Conservation (phyloP, 2,888 invertebrate genomes). For the Capitulum mitella region DNA sequence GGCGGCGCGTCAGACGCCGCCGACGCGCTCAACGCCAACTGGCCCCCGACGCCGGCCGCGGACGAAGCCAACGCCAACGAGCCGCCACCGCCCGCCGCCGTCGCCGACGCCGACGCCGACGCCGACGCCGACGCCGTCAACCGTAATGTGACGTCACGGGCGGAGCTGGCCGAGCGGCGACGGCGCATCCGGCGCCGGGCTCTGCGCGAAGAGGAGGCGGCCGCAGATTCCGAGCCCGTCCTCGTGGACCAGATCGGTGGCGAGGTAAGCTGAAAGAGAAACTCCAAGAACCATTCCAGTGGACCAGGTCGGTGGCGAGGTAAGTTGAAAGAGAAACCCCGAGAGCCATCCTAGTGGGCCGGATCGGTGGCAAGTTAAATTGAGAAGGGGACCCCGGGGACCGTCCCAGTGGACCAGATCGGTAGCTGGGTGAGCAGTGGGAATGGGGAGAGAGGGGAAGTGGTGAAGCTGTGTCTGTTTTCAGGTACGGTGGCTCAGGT, state of each 20-base stretch:
- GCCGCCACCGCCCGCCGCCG: not conserved
- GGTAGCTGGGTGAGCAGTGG: no score
- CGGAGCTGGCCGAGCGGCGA: not conserved
- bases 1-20: no score
- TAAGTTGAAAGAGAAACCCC: no score
- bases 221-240: not conserved
- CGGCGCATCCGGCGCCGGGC: not conserved
- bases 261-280: not conserved
- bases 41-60: not conserved
- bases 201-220: not conserved
- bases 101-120: not conserved
- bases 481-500: no score
- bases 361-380: no score
- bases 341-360: no score
- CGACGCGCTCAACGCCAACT: not conserved
- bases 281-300: no score
- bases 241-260: slow-evolving; percentile 18
- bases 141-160: not conserved
- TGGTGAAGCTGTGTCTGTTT: no score
- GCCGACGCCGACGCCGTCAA: not conserved
- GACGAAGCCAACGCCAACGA: not conserved
- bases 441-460: no score
- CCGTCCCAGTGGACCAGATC: no score
- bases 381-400: no score
- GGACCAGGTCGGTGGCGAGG: no score